Evolutionary conservation across 2,113 vertebrate genomes (phyloP).

Genomic region (Rhegmatorhina hoffmannsi): DNA sequence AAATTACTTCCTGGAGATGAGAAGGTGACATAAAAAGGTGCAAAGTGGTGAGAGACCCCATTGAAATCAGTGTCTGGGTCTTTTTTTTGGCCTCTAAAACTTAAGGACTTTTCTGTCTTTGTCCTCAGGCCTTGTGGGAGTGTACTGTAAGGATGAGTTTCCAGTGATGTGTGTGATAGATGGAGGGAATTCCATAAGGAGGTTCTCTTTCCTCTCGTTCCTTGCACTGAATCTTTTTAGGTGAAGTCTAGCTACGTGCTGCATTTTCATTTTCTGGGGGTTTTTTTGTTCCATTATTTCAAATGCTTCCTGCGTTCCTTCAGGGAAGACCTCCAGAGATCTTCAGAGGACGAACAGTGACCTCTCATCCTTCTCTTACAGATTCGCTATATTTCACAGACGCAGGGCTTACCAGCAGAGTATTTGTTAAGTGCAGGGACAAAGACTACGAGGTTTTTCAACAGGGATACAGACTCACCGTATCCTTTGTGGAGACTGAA

Average conservation of each 20-base stretch:
- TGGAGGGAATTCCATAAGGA: background rate
- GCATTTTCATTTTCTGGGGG: background rate
- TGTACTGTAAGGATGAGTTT: background rate
- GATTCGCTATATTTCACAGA: slow-evolving; percentile 99
- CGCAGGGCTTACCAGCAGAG: slow-evolving; percentile 96
- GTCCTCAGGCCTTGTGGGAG: background rate
- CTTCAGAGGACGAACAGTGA: slow-evolving; percentile 28
- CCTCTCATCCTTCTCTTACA: slow-evolving; percentile 72
- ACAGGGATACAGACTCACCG: slow-evolving; percentile 94
- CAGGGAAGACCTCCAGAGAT: background rate
- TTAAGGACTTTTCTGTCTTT: background rate
- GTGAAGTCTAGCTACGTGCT: background rate
- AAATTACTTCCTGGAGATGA: background rate
- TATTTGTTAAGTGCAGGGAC: slow-evolving; percentile 97
- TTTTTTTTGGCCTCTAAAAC: background rate
- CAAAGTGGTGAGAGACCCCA: background rate
- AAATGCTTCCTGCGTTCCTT: background rate
- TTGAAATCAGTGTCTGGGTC: background rate
- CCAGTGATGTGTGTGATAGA: background rate
- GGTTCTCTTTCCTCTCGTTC: background rate
- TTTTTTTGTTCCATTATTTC: slow-evolving; percentile 16
- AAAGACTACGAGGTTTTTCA: slow-evolving; percentile 99
- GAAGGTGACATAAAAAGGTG: background rate
- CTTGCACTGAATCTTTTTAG: background rate
- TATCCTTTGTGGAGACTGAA: slow-evolving; percentile 98